Evolutionary conservation across 2,888 invertebrate genomes (phyloP).

Genomic region (Onchidella celtica): DNA sequence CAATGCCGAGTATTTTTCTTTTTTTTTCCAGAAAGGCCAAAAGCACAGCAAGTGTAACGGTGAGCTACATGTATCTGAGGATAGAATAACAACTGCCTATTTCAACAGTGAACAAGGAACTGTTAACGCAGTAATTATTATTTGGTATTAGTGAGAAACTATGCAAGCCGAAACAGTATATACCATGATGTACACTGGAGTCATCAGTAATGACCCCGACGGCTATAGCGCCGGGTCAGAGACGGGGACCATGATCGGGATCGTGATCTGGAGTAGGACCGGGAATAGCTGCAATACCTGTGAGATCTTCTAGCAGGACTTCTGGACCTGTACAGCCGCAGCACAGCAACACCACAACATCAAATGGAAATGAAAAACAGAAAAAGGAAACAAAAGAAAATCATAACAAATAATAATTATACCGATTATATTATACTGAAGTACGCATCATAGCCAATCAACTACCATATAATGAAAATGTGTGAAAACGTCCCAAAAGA

Average conservation of each 20-base stretch:
- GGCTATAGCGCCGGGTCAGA: neutral
- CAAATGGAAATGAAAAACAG: conserved; percentile 43
- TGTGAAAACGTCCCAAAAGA: too few species aligned
- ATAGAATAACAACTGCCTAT: too few species aligned
- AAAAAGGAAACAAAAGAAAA: neutral
- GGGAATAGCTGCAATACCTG: conserved; percentile 31
- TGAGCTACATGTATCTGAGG: too few species aligned
- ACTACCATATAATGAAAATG: too few species aligned
- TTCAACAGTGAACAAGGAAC: too few species aligned
- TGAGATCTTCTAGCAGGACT: conserved; percentile 12
- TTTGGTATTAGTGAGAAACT: conserved; percentile 12
- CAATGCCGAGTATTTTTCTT: too few species aligned
- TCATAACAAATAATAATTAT: neutral
- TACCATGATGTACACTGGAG: neutral
- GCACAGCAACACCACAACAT: conserved; percentile 2
- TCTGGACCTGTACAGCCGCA: conserved; percentile 24
- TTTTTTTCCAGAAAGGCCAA: too few species aligned
- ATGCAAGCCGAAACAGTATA: conserved; percentile 17
- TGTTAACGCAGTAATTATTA: too few species aligned
- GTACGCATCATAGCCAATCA: too few species aligned
- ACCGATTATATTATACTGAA: neutral
- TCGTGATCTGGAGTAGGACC: conserved; percentile 27
- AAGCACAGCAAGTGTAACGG: too few species aligned
- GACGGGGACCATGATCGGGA: conserved; percentile 30
- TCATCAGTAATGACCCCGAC: conserved; percentile 28